These are phyloP conservation scores for Alces alces DNA, from an alignment of 2,113 vertebrate genomes.

Conservation along the genomic window DNA sequence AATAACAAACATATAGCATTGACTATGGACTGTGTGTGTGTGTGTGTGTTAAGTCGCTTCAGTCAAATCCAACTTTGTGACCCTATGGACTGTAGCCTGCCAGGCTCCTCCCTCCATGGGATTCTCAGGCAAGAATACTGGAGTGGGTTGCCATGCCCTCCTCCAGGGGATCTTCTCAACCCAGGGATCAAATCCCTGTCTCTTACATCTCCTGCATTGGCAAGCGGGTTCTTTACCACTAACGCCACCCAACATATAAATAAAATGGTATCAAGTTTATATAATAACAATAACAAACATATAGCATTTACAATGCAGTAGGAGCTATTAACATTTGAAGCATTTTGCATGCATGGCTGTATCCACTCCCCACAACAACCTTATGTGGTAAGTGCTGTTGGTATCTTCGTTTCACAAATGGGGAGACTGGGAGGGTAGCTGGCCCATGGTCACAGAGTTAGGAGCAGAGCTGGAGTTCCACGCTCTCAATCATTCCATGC, in stretches of 20 bases:
- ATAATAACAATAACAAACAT: not conserved
- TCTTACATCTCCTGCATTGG: not conserved
- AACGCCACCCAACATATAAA: not conserved
- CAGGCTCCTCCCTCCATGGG: not conserved
- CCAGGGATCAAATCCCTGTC: not conserved
- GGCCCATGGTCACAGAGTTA: not conserved
- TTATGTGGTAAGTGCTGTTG: not conserved
- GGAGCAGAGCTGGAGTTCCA: not conserved
- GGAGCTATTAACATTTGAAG: not conserved
- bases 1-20: not conserved
- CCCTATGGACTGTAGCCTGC: not conserved
- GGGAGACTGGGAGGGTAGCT: not conserved
- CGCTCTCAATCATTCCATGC: fast-evolving
- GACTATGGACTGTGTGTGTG: not conserved
- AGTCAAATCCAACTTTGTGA: not conserved
- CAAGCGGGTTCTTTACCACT: not conserved
- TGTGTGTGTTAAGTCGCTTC: not conserved
- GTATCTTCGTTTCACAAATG: not conserved
- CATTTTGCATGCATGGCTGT: not conserved
- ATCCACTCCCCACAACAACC: not conserved
- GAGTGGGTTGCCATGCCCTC: not conserved
- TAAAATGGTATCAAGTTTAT: not conserved
- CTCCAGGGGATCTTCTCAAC: not conserved
- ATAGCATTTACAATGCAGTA: not conserved
- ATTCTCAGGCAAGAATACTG: not conserved